Conservation (phyloP, 2,113 vertebrate genomes). For the Eudyptes chrysolophus region DNA sequence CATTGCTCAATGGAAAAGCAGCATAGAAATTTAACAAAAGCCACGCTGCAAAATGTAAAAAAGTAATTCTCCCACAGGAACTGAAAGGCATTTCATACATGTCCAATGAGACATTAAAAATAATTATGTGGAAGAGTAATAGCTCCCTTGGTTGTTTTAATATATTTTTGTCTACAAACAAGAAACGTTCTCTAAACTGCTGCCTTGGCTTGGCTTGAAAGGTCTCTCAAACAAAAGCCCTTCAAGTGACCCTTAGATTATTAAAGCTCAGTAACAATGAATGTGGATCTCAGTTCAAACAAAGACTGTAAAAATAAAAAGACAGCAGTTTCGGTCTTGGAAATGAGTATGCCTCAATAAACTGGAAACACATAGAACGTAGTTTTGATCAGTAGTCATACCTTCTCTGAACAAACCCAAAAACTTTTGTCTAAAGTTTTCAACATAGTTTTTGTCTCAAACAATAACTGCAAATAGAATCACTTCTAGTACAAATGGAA, state of each 20-base stretch:
- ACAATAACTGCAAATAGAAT: neutral
- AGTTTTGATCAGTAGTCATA: neutral
- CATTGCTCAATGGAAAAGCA: conserved; percentile 67
- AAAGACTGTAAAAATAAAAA: conserved; percentile 56
- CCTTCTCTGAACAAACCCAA: neutral
- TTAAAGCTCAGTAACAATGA: conserved; percentile 73
- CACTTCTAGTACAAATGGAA: neutral
- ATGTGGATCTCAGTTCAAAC: conserved; percentile 60
- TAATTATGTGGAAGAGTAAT: conserved; percentile 82
- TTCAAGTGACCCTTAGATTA: conserved; percentile 79
- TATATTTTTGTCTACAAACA: conserved; percentile 85
- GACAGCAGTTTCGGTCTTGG: conserved; percentile 41
- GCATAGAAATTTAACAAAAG: conserved; percentile 64
- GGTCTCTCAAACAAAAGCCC: conserved; percentile 78
- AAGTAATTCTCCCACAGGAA: conserved; percentile 77
- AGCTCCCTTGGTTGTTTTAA: conserved; percentile 85
- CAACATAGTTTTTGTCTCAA: neutral
- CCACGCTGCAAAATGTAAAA: conserved; percentile 62
- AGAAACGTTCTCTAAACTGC: conserved; percentile 83
- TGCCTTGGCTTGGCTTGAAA: conserved; percentile 81
- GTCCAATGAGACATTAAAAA: conserved; percentile 85
- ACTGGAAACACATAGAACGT: neutral
- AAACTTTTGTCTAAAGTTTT: neutral
- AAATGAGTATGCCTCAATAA: neutral
- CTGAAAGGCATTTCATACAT: conserved; percentile 78